Evolutionary conservation across 1,140 invertebrate genomes (phyloP).

Genomic region (Lamellibrachia luymesi): DNA sequence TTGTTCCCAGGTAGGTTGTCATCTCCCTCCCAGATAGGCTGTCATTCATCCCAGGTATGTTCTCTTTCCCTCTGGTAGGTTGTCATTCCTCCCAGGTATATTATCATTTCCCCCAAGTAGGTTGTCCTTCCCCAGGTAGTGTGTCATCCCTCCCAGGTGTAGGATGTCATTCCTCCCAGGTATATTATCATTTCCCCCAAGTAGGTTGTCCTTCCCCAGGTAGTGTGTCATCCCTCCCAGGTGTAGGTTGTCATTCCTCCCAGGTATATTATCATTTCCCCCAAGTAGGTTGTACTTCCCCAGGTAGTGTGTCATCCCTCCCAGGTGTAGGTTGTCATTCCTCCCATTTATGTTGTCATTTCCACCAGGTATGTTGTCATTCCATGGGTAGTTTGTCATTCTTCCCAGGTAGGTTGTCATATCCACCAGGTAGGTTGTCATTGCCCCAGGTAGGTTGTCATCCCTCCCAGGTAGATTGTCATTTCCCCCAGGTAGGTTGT

Average conservation of each 20-base stretch:
- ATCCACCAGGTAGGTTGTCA: neutral
- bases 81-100: neutral
- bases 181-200: neutral
- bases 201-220: neutral
- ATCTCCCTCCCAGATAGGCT: conserved; percentile 33
- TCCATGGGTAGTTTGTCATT: neutral
- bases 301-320: neutral
- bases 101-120: neutral
- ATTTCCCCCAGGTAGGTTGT: too few relatives aligned
- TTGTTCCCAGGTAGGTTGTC: too few relatives aligned
- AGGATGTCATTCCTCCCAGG: neutral
- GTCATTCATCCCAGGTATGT: neutral
- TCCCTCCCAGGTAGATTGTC: neutral
- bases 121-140: too few relatives aligned
- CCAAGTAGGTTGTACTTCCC: neutral
- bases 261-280: neutral
- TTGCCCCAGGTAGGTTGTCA: neutral
- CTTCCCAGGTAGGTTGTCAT: neutral
- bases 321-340: neutral
- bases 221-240: neutral
- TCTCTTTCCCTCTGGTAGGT: neutral
- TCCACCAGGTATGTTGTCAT: neutral
- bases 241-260: neutral
- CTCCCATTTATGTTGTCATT: neutral
- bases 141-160: too few relatives aligned